Conservation (phyloP, 2,888 invertebrate genomes). For the Nephrotoma flavescens region DNA sequence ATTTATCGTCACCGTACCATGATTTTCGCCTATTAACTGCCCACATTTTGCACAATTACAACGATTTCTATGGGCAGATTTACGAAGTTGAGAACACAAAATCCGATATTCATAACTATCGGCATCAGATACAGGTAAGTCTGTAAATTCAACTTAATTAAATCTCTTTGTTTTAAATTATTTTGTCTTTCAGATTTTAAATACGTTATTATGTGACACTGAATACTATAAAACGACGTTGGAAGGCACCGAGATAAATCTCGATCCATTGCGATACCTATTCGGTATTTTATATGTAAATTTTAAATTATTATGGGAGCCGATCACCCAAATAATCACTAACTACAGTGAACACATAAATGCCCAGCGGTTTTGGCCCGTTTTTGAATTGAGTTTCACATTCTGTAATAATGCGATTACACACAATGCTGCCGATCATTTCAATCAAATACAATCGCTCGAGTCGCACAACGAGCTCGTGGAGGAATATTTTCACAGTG, state of each 20-base stretch:
- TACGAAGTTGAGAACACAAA: constrained; percentile 54
- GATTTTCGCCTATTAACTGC: constrained; percentile 54
- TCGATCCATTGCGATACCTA: constrained; percentile 60
- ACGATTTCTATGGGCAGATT: constrained; percentile 19
- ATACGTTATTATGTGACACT: not conserved
- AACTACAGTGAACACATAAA: constrained; percentile 51
- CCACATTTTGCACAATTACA: constrained; percentile 33
- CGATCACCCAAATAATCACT: constrained; percentile 57
- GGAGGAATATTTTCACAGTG: not conserved
- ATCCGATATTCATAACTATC: constrained; percentile 61
- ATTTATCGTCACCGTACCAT: constrained; percentile 53
- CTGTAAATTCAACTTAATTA: not conserved
- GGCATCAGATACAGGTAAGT: constrained; percentile 44
- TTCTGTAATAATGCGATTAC: not conserved
- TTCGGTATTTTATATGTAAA: constrained; percentile 73
- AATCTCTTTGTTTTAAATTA: not conserved
- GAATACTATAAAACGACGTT: constrained; percentile 12
- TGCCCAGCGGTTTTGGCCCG: constrained; percentile 53
- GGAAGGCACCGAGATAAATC: constrained; percentile 35
- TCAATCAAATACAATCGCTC: not conserved
- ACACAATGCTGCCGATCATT: constrained; percentile 29
- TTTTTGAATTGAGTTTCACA: constrained; percentile 37
- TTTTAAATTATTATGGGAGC: constrained; percentile 82
- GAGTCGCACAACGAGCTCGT: constrained; percentile 3
- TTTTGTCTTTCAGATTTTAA: not conserved